Base-by-base conservation (phyloP, 2,888 invertebrate species). In the Thecocarcelia acutangulata region DNA sequence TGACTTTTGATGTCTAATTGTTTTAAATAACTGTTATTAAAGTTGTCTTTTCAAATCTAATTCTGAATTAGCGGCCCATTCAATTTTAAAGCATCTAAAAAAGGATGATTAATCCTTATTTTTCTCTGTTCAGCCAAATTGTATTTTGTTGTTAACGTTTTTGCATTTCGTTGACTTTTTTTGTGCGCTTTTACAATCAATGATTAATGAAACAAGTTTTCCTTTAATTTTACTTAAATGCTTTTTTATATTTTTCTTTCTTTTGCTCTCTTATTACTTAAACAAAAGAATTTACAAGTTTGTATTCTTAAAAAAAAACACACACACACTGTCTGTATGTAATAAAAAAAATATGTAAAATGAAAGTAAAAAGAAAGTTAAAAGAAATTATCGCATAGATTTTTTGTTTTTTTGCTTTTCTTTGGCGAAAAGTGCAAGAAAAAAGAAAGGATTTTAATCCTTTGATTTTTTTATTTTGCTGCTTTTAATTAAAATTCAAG, bases 171-270 rank as follows among this genome's bases (percentile, higher is more conserved):
- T 46, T 68, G 48, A 28, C 50, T 50, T 33, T 54, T 54, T 24
- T 59, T 44, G 42, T 42, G 46, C 54, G 46, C 72, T 66, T 46
- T 54, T 66, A 66, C 78, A 79, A 79, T 73, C 72, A 73, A 73
- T 73, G 72, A 79, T 79, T 79, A 79, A 79, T 79, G 73, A 79
- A 79, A 66, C 52, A 79, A 79, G 59, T 79, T 61, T 72, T 72
- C 28, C 66, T 46, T 59, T 3, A 73, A 61, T 56, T 58, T 50
- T 44, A 21, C 56, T 46, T 56, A 50, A 56, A 37, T 46, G 21
- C 58, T 52, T 42, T 66, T 59, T 37, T 19, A 52, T 54, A 6
- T 17, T n/a, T 33, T 3, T 9, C n/a, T 21, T 59, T 52, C 19
- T 11, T 17, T n/a, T 40, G 37, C 2, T 11, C n/a, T 52, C 33